Conservation (phyloP, 2,113 vertebrate species). For the Toxotes chatareus region DNA sequence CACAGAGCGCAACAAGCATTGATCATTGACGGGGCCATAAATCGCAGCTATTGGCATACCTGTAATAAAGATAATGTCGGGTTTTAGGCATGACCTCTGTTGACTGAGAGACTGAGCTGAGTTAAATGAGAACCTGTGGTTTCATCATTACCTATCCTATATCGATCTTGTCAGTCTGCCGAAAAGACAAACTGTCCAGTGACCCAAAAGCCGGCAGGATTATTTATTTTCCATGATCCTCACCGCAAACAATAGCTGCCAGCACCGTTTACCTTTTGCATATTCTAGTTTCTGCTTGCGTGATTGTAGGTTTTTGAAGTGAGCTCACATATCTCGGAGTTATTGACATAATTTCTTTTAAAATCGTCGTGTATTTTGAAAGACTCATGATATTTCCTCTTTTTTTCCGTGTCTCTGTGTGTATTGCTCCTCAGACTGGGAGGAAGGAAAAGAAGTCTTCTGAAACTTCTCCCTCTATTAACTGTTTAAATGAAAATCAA, state of each 20-base stretch:
- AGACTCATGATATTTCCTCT: not conserved
- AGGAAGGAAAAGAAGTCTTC: constrained; percentile 19
- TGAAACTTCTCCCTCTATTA: constrained; percentile 25
- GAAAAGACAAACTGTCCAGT: constrained; percentile 40
- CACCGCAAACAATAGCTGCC: constrained; percentile 54
- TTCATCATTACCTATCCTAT: constrained; percentile 43
- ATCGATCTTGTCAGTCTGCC: constrained; percentile 51
- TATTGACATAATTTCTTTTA: not conserved
- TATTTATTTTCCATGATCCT: constrained; percentile 28
- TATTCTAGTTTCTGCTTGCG: not conserved
- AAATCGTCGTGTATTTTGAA: not conserved
- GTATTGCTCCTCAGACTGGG: constrained; percentile 11
- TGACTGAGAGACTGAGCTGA: constrained; percentile 39
- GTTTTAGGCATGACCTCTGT: constrained; percentile 66
- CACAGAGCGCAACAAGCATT: constrained; percentile 67
- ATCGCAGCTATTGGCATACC: constrained; percentile 71
- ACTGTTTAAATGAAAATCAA: not conserved
- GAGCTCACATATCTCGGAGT: not conserved
- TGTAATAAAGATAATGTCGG: constrained; percentile 70
- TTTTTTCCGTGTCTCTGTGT: not conserved
- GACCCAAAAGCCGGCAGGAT: constrained; percentile 17
- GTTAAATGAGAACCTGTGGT: constrained; percentile 44
- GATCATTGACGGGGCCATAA: constrained; percentile 60
- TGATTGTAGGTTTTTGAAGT: not conserved
- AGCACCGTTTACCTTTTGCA: not conserved